Evolutionary conservation across 2,797 vertebrate species (phyloP), one percentile per base, ranked within the genome.

Genomic region (Numenius phaeopus): DNA sequence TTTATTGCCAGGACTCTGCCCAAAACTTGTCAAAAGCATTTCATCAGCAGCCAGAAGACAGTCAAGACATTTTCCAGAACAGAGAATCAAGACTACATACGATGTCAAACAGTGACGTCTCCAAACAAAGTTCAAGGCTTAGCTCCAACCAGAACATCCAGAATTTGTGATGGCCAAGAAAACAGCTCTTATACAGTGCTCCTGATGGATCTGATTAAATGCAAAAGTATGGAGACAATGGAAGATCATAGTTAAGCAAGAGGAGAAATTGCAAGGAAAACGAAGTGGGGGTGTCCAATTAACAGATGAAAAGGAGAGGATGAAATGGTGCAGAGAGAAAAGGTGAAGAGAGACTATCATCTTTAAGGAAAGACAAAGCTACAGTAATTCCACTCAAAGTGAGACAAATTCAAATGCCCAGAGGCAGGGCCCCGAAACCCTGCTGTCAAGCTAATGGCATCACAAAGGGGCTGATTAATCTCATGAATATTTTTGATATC

Each of bases 111-210:
- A 83, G 73, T 58, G 81, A 80, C 5, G 5, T 64, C 84, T 90
- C 86, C 77, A 73, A 87, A 78, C 37, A 87, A 93, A 82, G 78
- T 66, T 91, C 94, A 93, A 91, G 83, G 65, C 54, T 87, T 71
- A 83, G 59, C 94, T 95, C 69, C 84, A 94, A 88, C 49, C 64
- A 94, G 65, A 91, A 93, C 52, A 91, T 61, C 49, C 87, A 80
- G 92, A 91, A 91, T 58, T 64, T 78, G 69, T 66, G 75, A 87
- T 59, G 72, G 82, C 57, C 79, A 84, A 92, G 83, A 86, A 86
- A 89, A 78, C 23, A 89, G 83, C 62, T 91, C 71, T 90, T 83
- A 87, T 15, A 83, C 47, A 82, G 76, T 80, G 82, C 65, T 94
- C 89, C 65, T 91, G 84, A 57, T 80, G 84, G 76, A 89, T 78